Conservation (phyloP, 2,797 vertebrate species). For the Pagetopsis macropterus region DNA sequence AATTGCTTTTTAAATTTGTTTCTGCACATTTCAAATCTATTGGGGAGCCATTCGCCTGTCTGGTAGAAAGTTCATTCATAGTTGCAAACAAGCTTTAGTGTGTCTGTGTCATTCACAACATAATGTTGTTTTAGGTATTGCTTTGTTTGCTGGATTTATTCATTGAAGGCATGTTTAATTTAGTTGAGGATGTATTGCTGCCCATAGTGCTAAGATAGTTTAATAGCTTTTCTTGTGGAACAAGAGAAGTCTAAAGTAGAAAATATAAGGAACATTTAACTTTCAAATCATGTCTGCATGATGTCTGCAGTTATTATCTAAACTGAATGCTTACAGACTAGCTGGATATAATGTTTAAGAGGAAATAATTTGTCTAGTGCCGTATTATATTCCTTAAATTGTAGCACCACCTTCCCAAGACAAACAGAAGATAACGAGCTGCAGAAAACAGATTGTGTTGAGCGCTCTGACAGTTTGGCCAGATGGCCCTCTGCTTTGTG, state of each 20-base stretch:
- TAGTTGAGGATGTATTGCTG: background rate
- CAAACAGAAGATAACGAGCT: constrained; percentile 43
- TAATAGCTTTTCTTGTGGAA: background rate
- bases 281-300: background rate
- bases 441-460: constrained; percentile 54
- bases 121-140: constrained; percentile 1
- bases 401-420: constrained; percentile 28
- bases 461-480: constrained; percentile 61
- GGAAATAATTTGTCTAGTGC: constrained; percentile 22
- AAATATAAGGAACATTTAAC: background rate
- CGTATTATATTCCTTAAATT: constrained; percentile 5
- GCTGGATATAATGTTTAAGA: background rate
- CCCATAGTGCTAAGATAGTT: background rate
- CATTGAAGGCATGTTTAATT: constrained; percentile 2
- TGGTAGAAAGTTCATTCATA: constrained; percentile 18
- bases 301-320: too few relatives aligned
- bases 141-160: constrained; percentile 1
- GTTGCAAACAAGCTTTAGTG: constrained; percentile 7
- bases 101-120: background rate
- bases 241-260: background rate
- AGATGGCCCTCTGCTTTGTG: constrained; percentile 72
- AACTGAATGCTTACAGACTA: background rate
- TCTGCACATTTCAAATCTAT: constrained; percentile 36
- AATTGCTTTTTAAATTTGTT: constrained; percentile 41
- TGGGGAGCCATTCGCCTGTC: constrained; percentile 26